These are phyloP conservation scores for Lamellibrachia satsuma DNA, from an alignment of 2,888 invertebrate genomes.

Conservation along the genomic window DNA sequence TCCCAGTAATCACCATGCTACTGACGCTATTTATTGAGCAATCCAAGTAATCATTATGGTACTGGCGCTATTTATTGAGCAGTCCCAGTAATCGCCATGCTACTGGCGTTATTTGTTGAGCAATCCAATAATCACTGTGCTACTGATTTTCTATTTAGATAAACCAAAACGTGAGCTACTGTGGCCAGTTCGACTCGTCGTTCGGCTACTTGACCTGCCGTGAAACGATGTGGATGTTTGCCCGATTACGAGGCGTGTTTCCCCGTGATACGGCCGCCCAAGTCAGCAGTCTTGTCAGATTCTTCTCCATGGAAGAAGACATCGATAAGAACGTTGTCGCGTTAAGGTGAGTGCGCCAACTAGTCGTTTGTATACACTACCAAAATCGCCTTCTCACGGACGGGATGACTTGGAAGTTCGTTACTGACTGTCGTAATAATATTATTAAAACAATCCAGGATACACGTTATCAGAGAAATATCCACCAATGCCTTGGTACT, in stretches of 20 bases:
- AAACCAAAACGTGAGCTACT: background rate
- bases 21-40: background rate
- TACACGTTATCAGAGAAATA: too few relatives aligned
- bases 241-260: background rate
- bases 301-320: constrained; percentile 2
- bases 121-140: too few relatives aligned
- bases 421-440: too few relatives aligned
- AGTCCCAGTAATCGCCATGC: background rate
- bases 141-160: background rate
- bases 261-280: background rate
- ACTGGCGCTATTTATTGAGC: background rate
- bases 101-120: background rate
- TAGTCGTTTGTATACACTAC: too few relatives aligned
- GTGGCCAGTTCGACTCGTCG: background rate
- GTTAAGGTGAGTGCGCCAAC: background rate
- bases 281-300: background rate
- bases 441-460: too few relatives aligned
- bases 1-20: background rate
- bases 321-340: background rate
- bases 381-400: too few relatives aligned
- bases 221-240: background rate
- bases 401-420: too few relatives aligned
- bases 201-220: background rate
- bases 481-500: too few relatives aligned
- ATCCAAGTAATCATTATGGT: background rate